Evolutionary conservation across 2,888 invertebrate species (phyloP), one percentile per base, ranked within the genome.

Genomic region (Amaurobius ferox): DNA sequence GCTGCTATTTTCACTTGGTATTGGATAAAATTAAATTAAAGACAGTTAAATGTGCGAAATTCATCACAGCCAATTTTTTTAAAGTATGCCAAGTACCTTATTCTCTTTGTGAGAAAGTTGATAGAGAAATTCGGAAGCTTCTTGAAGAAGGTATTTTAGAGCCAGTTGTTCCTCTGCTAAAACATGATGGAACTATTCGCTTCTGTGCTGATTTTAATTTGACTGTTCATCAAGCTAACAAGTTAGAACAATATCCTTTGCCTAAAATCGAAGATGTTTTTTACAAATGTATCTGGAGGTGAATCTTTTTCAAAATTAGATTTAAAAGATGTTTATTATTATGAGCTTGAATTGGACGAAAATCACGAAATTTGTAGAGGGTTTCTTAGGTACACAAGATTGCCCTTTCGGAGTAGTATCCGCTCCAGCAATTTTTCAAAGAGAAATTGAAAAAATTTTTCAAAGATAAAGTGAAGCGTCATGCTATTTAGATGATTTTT

Each of bases 391-490:
- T 70, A 35, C 28, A 35, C 1, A 1, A 7, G 71, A 6, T 30
- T 73, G 16, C n/a, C 35, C 35, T 35, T 55, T 55, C 13, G 55
- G 55, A 23, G 13, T 55, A 7, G 55, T 16, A 3, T 55, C 64
- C 6, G 32, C 79, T n/a, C 61, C 70, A 11, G 71, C 71, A 9
- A 71, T 79, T 5, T 79, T 79, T 23, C 79, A 79, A 29, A 26
- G 62, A n/a, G 29, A 68, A 48, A n/a, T n/a, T n/a, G n/a, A n/a
- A n/a, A n/a, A n/a, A n/a, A n/a, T n/a, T 79, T 13, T 62, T 11
- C 11, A 28, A 23, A 28, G 55, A 6, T 30, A 32, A 13, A 19
- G 28, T 13, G n/a, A 30, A 9, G 48, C 72, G 7, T 55, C 30
- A 1, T 73, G 73, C 23, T 73, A 61, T 16, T 29, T 55, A 32